These are phyloP conservation scores for Gracilinanus agilis DNA, from an alignment of 2,113 vertebrate species.

Conservation along the genomic window DNA sequence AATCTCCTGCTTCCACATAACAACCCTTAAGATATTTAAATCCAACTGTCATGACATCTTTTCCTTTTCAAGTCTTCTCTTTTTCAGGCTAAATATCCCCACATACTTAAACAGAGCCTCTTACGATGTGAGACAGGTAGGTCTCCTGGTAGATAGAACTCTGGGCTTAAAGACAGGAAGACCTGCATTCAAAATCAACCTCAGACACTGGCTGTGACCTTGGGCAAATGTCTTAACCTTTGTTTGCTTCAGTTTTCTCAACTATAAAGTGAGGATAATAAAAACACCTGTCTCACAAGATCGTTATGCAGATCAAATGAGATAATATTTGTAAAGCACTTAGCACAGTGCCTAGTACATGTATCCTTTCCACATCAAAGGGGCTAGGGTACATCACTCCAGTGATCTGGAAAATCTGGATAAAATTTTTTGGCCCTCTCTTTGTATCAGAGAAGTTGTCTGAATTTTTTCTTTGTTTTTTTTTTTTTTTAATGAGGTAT, in stretches of 20 bases:
- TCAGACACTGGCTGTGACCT: background rate
- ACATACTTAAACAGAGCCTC: background rate
- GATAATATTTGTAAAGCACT: background rate
- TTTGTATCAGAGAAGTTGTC: no score
- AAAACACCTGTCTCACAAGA: background rate
- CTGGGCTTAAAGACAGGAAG: background rate
- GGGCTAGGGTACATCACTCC: no score
- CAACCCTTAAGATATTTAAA: background rate
- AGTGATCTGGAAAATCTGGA: no score
- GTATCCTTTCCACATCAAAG: no score
- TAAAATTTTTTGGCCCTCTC: no score
- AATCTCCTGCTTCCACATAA: background rate
- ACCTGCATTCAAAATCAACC: background rate
- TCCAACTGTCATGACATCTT: background rate
- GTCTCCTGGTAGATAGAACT: background rate
- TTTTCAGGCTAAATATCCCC: background rate
- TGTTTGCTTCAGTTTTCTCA: background rate
- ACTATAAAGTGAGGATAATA: background rate
- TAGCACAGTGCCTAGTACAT: background rate
- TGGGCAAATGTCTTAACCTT: background rate
- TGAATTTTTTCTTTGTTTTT: no score
- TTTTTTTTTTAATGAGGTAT: no score
- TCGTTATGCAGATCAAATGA: background rate
- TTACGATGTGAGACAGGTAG: background rate
- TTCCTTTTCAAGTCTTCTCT: background rate